Evolutionary conservation across 2,113 vertebrate species (phyloP).

Genomic region (Elaphurus davidianus): DNA sequence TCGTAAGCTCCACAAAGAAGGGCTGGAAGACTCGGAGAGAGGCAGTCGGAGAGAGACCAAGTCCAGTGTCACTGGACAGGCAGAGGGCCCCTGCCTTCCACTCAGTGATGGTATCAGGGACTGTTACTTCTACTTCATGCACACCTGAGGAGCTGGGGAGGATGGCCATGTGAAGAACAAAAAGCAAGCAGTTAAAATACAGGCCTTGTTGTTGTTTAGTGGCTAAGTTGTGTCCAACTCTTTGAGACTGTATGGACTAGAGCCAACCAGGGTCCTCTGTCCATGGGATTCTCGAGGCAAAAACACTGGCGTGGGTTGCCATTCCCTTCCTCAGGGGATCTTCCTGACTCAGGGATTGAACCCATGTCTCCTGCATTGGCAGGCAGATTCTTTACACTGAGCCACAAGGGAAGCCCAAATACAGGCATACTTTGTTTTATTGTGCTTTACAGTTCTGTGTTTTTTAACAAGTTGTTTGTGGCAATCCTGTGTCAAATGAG

Average conservation of each 20-base stretch:
- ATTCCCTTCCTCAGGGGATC: background rate
- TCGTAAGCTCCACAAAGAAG: constrained; percentile 89
- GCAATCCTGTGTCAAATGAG: background rate
- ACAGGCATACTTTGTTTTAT: background rate
- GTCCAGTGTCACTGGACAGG: constrained; percentile 81
- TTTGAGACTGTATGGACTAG: background rate
- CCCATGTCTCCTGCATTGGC: background rate
- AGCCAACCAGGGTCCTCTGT: background rate
- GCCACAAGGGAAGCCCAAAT: background rate
- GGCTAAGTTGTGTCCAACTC: background rate
- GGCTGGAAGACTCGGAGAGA: constrained; percentile 88
- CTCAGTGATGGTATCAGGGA: constrained; percentile 92
- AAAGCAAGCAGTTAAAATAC: background rate
- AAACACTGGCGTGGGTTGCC: background rate
- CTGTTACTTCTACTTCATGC: constrained; percentile 77
- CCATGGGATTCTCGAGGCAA: background rate
- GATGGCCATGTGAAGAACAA: background rate
- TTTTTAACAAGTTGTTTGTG: background rate
- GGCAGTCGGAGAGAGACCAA: constrained; percentile 86
- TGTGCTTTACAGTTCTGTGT: background rate
- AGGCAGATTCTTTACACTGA: background rate
- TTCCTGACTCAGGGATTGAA: background rate
- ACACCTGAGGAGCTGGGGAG: constrained; percentile 81
- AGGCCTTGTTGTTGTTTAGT: background rate
- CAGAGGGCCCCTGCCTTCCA: constrained; percentile 91